Evolutionary conservation across 1,140 invertebrate genomes (phyloP).

Genomic region (Probaryconus sp.): DNA sequence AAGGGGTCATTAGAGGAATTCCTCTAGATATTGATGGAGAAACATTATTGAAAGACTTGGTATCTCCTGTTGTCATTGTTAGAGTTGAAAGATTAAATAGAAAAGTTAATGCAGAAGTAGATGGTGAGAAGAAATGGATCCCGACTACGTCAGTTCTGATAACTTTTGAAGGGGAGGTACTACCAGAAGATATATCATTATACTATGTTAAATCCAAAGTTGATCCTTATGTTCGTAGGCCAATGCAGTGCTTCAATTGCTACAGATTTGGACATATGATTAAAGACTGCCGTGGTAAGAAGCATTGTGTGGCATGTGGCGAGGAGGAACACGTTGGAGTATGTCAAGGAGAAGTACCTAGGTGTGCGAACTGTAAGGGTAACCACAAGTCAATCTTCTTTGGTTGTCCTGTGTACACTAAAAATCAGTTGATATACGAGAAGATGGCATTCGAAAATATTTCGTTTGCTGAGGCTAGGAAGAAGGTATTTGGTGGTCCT

Average conservation of each 20-base stretch:
- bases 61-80: not conserved
- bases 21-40: slow-evolving; percentile 7
- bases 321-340: slow-evolving; percentile 5
- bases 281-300: slow-evolving; percentile 9
- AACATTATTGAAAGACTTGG: not conserved
- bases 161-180: slow-evolving; percentile 5
- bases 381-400: slow-evolving; percentile 23
- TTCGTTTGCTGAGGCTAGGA: slow-evolving; percentile 30
- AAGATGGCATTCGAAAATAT: slow-evolving; percentile 39
- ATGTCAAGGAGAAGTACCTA: not conserved
- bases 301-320: slow-evolving; percentile 26
- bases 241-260: slow-evolving; percentile 32
- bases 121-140: slow-evolving; percentile 22
- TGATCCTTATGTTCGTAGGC: slow-evolving; percentile 23
- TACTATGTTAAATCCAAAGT: slow-evolving; percentile 20
- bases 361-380: slow-evolving; percentile 36
- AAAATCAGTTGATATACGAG: slow-evolving; percentile 11
- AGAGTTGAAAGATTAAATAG: slow-evolving; percentile 21
- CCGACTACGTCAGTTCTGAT: slow-evolving; percentile 22
- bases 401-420: slow-evolving; percentile 5
- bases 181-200: slow-evolving; percentile 19
- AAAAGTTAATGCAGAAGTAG: slow-evolving; percentile 3
- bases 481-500: not conserved
- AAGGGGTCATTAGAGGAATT: slow-evolving; percentile 17
- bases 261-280: slow-evolving; percentile 30